Evolutionary conservation across 2,797 vertebrate genomes (phyloP), one percentile per base, ranked within the genome.

Genomic region (Ammospiza maritima): DNA sequence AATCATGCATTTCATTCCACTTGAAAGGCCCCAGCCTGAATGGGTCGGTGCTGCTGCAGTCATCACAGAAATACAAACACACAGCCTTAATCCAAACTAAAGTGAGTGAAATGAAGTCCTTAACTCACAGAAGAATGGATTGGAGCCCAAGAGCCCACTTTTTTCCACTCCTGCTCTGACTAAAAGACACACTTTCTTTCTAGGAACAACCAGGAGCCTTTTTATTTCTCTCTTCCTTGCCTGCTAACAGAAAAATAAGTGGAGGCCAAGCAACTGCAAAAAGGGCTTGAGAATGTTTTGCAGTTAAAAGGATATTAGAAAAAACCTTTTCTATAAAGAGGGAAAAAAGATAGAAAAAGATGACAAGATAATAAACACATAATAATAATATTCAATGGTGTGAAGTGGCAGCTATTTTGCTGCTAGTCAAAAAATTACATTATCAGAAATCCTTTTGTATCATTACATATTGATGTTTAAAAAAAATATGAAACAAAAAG

Each of bases 231-330:
- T 87, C 27, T 93, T 83, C 74, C 66, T 82, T 91, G n/a, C 56
- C 48, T 92, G 9, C 45, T 87, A 58, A 92, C 38, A 94, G 82
- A 91, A 93, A 85, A 92, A 25, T 80, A 95, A 87, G 27, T 50
- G 40, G 36, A 96, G 73, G 74, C 79, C 91, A 81, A 96, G 84
- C 85, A 94, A 96, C 95, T 90, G 76, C 56, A 93, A 91, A 97
- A 85, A 58, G 67, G 85, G 62, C 27, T 80, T 45, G 84, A 90
- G 54, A 81, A 67, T 60, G 25, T 92, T 92, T 89, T 89, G 62
- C 66, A 82, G 53, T 80, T 92, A 42, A 84, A 88, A 94, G 47
- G 53, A 94, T 72, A 89, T 92, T 91, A 88, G 82, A 95, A 87
- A 15, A 65, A 95, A 73, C 38, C 13, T n/a, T 69, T 94, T 84